These are phyloP conservation scores for Uria lomvia DNA, from an alignment of 2,113 vertebrate species.

Conservation along the genomic window DNA sequence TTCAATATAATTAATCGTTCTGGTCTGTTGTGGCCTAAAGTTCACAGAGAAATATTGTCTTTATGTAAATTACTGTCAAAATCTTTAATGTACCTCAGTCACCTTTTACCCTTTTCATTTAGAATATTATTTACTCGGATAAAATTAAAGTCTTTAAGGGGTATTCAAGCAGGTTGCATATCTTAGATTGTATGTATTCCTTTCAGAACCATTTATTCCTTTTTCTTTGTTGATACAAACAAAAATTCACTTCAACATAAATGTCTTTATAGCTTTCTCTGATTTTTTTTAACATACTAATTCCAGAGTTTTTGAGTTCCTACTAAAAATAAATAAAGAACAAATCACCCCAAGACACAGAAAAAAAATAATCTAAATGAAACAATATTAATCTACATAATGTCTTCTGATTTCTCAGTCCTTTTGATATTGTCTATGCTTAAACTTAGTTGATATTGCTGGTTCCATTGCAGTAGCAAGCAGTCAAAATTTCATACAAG, in stretches of 20 bases:
- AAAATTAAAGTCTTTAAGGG: neutral
- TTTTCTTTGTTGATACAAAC: neutral
- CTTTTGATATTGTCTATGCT: neutral
- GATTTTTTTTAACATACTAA: neutral
- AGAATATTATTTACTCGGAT: neutral
- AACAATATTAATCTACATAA: neutral
- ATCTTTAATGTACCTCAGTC: neutral
- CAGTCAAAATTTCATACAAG: neutral
- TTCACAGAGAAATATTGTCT: neutral
- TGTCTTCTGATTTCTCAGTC: neutral
- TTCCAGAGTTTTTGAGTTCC: neutral
- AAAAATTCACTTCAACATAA: neutral
- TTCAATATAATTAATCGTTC: neutral
- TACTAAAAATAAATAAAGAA: neutral
- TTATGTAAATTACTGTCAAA: neutral
- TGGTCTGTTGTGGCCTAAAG: neutral
- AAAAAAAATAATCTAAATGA: neutral
- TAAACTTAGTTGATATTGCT: neutral
- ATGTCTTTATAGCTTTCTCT: neutral
- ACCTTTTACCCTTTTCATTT: neutral
- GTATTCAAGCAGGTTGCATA: neutral
- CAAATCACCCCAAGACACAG: neutral
- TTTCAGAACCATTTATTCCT: neutral
- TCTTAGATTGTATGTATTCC: rapidly evolving
- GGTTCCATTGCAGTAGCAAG: neutral